Conservation (phyloP, 64 coral and sea anemone species). For the Porites lutea region DNA sequence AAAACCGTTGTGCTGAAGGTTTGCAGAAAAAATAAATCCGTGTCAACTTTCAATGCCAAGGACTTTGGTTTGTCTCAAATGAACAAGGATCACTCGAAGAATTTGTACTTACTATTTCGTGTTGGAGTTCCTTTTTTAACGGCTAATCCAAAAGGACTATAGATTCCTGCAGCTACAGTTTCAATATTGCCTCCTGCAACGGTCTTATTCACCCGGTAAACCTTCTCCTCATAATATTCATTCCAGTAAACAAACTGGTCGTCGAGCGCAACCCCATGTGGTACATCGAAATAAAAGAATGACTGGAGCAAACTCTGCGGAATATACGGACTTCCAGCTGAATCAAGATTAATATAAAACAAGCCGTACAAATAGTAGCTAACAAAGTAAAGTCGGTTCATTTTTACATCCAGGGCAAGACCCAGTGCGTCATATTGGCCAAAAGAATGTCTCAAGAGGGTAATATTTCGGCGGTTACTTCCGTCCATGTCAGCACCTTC, state of each 20-base stretch:
- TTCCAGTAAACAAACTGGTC: constrained; percentile 25
- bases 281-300: not conserved
- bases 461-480: not conserved
- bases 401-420: constrained; percentile 10
- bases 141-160: not conserved
- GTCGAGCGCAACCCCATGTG: constrained; percentile 6
- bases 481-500: constrained; percentile 59
- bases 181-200: not conserved
- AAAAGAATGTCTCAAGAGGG: not conserved
- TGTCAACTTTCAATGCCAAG: no score
- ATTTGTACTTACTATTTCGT: not conserved
- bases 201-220: constrained; percentile 2
- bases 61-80: no score
- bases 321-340: not conserved
- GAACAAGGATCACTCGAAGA: no score
- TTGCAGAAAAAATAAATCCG: no score
- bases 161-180: not conserved
- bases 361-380: not conserved
- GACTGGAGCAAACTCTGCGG: not conserved
- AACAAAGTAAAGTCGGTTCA: constrained; percentile 52
- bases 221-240: not conserved
- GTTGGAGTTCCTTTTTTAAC: constrained; percentile 9
- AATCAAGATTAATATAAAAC: constrained; percentile 8
- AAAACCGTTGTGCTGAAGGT: no score
- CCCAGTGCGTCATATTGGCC: not conserved